These are phyloP conservation scores for Atopsyche davidsoni DNA, from an alignment of 1,140 invertebrate species.

Conservation along the genomic window DNA sequence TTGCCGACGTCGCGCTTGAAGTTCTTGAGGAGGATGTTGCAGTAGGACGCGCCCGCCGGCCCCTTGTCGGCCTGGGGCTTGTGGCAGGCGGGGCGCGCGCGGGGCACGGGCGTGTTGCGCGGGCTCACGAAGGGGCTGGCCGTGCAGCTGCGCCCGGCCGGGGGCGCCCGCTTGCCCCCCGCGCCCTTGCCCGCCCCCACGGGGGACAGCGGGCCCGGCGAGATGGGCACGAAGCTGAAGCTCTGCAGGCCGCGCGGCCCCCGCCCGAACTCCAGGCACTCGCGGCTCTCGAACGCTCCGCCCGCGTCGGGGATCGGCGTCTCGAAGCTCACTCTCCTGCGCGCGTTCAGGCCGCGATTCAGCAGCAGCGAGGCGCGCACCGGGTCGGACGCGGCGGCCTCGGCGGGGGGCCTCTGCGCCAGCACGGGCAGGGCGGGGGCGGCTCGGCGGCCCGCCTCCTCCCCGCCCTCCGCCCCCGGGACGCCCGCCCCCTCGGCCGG, in stretches of 20 bases:
- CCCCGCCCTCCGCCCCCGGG: conserved; percentile 28
- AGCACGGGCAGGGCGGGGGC: conserved; percentile 18
- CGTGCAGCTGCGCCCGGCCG: conserved; percentile 40
- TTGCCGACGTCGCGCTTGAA: conserved; percentile 19
- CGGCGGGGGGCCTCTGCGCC: conserved; percentile 18
- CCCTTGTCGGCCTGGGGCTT: conserved; percentile 13
- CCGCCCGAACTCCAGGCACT: conserved; percentile 2
- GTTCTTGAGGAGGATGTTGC: conserved; percentile 26
- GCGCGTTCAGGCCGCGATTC: conserved; percentile 33
- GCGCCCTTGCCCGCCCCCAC: conserved; percentile 43
- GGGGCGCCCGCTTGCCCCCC: conserved; percentile 42
- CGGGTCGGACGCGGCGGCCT: conserved; percentile 1
- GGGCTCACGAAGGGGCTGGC: conserved; percentile 82
- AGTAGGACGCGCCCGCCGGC: conserved; percentile 20
- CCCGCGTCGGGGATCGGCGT: conserved; percentile 39
- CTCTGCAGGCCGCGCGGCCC: conserved; percentile 59
- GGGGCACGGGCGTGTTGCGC: conserved; percentile 64
- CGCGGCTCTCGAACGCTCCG: conserved; percentile 13
- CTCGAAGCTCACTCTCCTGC: conserved; percentile 58
- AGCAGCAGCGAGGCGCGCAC: conserved; percentile 33
- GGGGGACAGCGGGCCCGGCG: conserved; percentile 61
- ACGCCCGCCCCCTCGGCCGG: conserved; percentile 16
- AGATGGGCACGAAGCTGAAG: conserved; percentile 80
- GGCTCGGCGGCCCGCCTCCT: conserved; percentile 31
- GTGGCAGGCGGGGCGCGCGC: conserved; percentile 36